phyloP scores from a whole-genome alignment of 2,888 invertebrate species.

The Scaptomyza flava region DNA sequence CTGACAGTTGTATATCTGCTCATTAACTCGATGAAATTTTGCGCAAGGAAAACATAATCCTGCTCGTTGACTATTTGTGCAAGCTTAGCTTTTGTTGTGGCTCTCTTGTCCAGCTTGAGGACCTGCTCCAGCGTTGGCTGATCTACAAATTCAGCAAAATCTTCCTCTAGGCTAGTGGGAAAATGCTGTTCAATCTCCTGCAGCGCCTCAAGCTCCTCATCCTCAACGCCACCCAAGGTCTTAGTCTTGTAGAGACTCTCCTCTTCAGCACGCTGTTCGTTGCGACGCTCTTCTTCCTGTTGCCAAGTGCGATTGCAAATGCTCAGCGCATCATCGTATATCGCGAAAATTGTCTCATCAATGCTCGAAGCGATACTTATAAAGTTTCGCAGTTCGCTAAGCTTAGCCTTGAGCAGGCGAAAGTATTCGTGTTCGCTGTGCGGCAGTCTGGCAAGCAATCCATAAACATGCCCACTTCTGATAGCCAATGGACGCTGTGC shows the following conservation, averaged over 20 bases:
- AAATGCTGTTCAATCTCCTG: conserved; percentile 89
- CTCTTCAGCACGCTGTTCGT: conserved; percentile 89
- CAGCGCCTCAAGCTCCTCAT: conserved; percentile 88
- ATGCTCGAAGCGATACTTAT: conserved; percentile 86
- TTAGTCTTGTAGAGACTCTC: conserved; percentile 91
- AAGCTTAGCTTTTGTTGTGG: conserved; percentile 67
- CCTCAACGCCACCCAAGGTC: conserved; percentile 88
- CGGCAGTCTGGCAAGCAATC: conserved; percentile 73
- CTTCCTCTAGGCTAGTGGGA: conserved; percentile 88
- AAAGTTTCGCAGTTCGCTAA: conserved; percentile 89
- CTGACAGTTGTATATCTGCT: conserved; percentile 71
- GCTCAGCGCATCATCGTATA: conserved; percentile 86
- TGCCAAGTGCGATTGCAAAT: conserved; percentile 90
- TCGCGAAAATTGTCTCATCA: conserved; percentile 84
- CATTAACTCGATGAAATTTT: conserved; percentile 81
- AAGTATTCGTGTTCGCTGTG: conserved; percentile 81
- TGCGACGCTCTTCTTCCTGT: conserved; percentile 89
- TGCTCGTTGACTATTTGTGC: conserved; percentile 76
- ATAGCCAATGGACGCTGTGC: conserved; percentile 68
- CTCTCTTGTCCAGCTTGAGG: conserved; percentile 80
- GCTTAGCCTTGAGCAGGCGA: conserved; percentile 88
- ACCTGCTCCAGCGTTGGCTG: conserved; percentile 85
- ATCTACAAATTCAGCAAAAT: conserved; percentile 89
- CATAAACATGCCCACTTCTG: conserved; percentile 73
- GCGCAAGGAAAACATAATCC: conserved; percentile 78